Evolutionary conservation across 2,797 vertebrate species (phyloP).

Genomic region (Myotis planiceps): DNA sequence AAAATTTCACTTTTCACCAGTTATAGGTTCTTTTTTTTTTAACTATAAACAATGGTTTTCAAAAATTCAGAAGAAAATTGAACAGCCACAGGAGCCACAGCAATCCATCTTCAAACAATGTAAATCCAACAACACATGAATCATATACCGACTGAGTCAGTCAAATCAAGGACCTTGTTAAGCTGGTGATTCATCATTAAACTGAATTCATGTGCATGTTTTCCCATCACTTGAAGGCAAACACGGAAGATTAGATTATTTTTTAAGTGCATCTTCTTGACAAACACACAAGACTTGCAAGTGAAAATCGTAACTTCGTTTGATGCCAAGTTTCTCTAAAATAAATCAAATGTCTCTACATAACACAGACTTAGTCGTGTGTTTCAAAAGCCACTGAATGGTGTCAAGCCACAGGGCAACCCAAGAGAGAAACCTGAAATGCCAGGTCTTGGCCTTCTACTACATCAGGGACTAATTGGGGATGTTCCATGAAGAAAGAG

Average conservation of each 20-base stretch:
- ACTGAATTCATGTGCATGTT: conserved; percentile 45
- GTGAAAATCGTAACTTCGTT: conserved; percentile 35
- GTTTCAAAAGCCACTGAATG: neutral
- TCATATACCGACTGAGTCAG: conserved; percentile 43
- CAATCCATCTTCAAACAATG: conserved; percentile 51
- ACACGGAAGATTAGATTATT: conserved; percentile 65
- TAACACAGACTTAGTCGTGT: neutral
- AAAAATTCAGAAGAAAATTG: conserved; percentile 30
- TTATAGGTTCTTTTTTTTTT: neutral
- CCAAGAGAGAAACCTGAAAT: neutral
- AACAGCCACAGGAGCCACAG: neutral
- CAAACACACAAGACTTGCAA: conserved; percentile 37
- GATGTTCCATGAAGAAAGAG: neutral
- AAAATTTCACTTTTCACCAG: neutral
- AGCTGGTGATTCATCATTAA: conserved; percentile 63
- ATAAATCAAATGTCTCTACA: neutral
- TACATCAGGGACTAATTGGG: neutral
- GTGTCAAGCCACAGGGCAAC: neutral
- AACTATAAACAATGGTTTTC: conserved; percentile 16
- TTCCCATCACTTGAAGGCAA: conserved; percentile 42
- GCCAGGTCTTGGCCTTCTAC: neutral
- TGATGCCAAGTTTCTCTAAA: neutral
- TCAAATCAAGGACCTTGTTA: neutral
- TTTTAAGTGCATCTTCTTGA: conserved; percentile 69
- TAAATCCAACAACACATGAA: conserved; percentile 28